Conservation (phyloP, 2,888 invertebrate genomes). For the Anodontia alba region DNA sequence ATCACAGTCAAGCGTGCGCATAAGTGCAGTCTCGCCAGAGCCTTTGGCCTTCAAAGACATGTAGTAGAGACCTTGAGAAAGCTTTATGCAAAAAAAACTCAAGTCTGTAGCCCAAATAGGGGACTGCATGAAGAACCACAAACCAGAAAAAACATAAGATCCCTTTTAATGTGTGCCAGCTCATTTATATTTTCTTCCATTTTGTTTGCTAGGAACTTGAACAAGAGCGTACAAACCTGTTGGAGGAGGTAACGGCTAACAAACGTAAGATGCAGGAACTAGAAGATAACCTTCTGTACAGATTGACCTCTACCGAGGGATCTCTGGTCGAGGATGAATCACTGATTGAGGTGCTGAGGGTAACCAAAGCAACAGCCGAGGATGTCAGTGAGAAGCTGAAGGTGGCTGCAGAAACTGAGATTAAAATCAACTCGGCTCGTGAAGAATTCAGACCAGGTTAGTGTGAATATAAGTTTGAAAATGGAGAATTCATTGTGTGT, state of each 20-base stretch:
- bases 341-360: conserved; percentile 88
- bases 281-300: conserved; percentile 95
- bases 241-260: conserved; percentile 98
- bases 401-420: conserved; percentile 96
- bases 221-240: conserved; percentile 95
- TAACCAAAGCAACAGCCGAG: conserved; percentile 88
- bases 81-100: no score
- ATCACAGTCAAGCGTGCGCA: no score
- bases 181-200: no score
- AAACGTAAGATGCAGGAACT: conserved; percentile 98
- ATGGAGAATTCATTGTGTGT: no score
- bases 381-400: conserved; percentile 97
- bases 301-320: conserved; percentile 96
- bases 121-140: no score
- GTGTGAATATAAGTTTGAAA: no score
- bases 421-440: conserved; percentile 95
- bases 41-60: no score
- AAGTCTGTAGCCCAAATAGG: no score
- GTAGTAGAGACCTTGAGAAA: no score
- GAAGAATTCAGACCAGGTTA: conserved; percentile 94
- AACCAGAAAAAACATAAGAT: no score
- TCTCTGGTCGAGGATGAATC: conserved; percentile 98
- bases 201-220: conserved; percentile 90
- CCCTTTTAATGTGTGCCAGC: no score
- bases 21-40: no score